phyloP scores from a whole-genome alignment of 2,113 vertebrate species.

The Brachyhypopomus occidentalis region DNA sequence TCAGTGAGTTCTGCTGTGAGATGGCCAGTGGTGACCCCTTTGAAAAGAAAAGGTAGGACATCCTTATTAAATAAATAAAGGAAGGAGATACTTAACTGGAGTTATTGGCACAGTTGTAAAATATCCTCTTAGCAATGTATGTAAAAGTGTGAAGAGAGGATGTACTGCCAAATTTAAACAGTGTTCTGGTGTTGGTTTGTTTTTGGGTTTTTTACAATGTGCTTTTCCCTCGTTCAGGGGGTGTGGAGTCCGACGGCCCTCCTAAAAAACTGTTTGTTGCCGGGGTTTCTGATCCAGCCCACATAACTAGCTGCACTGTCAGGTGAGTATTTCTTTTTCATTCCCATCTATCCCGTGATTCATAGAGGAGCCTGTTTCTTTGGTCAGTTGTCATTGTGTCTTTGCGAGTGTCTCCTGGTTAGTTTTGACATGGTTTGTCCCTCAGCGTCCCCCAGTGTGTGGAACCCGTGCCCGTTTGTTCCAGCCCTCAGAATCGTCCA shows the following conservation, averaged over 20 bases:
- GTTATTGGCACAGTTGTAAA: neutral
- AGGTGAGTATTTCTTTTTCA: slow-evolving; percentile 63
- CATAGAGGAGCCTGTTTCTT: too few relatives aligned
- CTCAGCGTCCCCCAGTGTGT: slow-evolving; percentile 70
- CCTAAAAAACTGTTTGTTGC: slow-evolving; percentile 82
- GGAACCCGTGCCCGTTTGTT: slow-evolving; percentile 55
- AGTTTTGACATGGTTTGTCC: neutral
- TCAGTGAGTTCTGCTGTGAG: slow-evolving; percentile 65
- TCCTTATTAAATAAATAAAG: too few relatives aligned
- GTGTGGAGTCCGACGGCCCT: slow-evolving; percentile 77
- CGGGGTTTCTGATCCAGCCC: slow-evolving; percentile 73
- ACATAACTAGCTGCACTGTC: slow-evolving; percentile 71
- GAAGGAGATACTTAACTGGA: neutral
- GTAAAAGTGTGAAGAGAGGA: neutral
- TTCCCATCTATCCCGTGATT: neutral
- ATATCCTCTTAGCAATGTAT: neutral
- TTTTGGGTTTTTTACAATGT: neutral
- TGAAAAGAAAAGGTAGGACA: slow-evolving; percentile 77
- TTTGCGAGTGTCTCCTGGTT: too few relatives aligned
- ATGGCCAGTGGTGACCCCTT: slow-evolving; percentile 68
- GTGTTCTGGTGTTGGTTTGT: neutral
- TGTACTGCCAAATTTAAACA: neutral
- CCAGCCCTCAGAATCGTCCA: slow-evolving; percentile 60
- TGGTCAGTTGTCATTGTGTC: too few relatives aligned
- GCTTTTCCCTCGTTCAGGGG: slow-evolving; percentile 62